Base-by-base conservation (phyloP, 2,888 invertebrate genomes). In the Drosophila quinaria region DNA sequence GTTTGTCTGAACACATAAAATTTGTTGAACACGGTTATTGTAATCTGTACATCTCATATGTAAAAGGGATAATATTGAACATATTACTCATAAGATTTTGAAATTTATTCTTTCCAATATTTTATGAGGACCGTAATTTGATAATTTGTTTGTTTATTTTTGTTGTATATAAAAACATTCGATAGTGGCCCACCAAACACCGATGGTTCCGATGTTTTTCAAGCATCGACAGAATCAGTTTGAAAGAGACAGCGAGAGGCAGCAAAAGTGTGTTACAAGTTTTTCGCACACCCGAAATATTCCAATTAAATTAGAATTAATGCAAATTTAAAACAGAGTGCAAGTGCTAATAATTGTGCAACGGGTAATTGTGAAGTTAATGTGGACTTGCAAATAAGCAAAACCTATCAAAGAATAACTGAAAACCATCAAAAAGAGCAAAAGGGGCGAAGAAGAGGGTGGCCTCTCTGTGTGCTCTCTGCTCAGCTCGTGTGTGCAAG, bases 191-290 rank as follows among this genome's bases (percentile, higher is more conserved):
- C n/a, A n/a, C n/a, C n/a, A n/a, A n/a, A n/a, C n/a, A n/a, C n/a
- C n/a, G n/a, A n/a, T n/a, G n/a, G n/a, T n/a, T n/a, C n/a, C n/a
- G n/a, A n/a, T n/a, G n/a, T n/a, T n/a, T n/a, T n/a, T n/a, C n/a
- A n/a, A n/a, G n/a, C n/a, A n/a, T n/a, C n/a, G n/a, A n/a, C 65
- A 67, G 67, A 63, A 49, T 75, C 78, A 83, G 80, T 85, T 85
- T 80, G 78, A 78, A 74, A 83, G 86, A 82, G 81, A 80, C 70
- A 81, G 81, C 83, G 80, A 83, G 80, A 81, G 86, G 77, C 77
- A 86, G 84, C 81, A 77, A 81, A 80, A 73, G 67, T 78, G 78
- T 78, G 79, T 79, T 76, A 76, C 66, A 82, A 87, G 70, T 84
- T 85, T 84, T 87, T 87, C 82, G 87, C 82, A 87, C 78, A 67